phyloP scores from a whole-genome alignment of 2,797 vertebrate genomes.

The Corythornis leucogaster region DNA sequence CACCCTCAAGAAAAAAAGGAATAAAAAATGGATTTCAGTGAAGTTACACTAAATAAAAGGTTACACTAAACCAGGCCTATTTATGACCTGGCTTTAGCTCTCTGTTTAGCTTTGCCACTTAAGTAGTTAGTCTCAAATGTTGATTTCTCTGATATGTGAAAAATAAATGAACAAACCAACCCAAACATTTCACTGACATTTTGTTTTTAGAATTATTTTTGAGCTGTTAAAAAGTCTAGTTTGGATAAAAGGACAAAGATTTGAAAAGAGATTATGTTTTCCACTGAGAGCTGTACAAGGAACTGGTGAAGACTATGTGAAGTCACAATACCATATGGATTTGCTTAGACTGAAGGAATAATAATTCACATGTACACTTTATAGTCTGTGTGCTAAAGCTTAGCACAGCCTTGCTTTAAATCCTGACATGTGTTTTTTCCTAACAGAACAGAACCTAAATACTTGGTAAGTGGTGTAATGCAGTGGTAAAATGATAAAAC shows the following conservation, averaged over 20 bases:
- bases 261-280: conserved; percentile 7
- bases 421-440: conserved; percentile 60
- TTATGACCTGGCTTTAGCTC: background rate
- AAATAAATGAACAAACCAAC: background rate
- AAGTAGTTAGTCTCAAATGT: background rate
- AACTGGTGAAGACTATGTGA: conserved; percentile 17
- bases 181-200: background rate
- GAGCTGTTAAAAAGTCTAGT: background rate
- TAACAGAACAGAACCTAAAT: conserved; percentile 69
- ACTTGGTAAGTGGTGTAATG: conserved; percentile 74
- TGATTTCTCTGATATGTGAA: background rate
- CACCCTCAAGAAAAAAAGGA: background rate
- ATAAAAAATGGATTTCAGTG: background rate
- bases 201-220: background rate
- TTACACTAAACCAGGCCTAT: background rate
- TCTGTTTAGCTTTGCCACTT: background rate
- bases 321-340: conserved; percentile 58
- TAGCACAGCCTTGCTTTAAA: conserved; percentile 58
- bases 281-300: background rate
- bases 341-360: conserved; percentile 55
- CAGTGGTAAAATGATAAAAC: conserved; percentile 72
- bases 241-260: background rate
- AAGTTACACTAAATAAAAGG: background rate
- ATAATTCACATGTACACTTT: conserved; percentile 58
- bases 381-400: conserved; percentile 51